Evolutionary conservation across 92 coral and sea anemone species (phyloP).

Genomic region (Blastomussa wellsi): DNA sequence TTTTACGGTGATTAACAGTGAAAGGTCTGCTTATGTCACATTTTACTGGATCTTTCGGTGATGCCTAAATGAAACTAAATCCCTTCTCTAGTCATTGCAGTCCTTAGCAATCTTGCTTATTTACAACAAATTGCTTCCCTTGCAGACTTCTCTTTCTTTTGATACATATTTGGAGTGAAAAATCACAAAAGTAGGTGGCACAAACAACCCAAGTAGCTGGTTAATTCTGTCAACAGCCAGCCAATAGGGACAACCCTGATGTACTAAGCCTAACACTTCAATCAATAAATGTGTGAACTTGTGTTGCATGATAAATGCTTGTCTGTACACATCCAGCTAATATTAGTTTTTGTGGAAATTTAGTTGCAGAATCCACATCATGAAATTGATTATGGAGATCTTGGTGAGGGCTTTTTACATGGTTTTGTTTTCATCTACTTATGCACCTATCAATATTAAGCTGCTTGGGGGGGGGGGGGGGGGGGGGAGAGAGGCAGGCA

Average conservation of each 20-base stretch:
- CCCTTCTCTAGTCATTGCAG: background rate
- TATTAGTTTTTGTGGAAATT: background rate
- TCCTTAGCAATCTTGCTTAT: background rate
- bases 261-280: background rate
- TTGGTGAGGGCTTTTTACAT: constrained; percentile 51
- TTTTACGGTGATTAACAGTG: too few species aligned
- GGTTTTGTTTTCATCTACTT: too few species aligned
- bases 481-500: too few species aligned
- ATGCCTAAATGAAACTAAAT: too few species aligned
- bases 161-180: background rate
- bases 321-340: background rate
- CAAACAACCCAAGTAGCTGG: too few species aligned
- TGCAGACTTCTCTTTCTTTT: background rate
- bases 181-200: too few species aligned
- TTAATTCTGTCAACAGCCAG: too few species aligned
- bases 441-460: too few species aligned
- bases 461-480: too few species aligned
- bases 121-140: background rate
- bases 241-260: too few species aligned
- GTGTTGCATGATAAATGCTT: background rate
- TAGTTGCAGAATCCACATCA: constrained; percentile 57
- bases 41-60: too few species aligned
- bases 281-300: background rate
- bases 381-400: constrained; percentile 94
- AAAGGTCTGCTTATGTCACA: too few species aligned